Conservation (phyloP, 30 jellyfish, hydroid and myxozoan genomes). For the Aurelia aurita complex sp. Pacific region DNA sequence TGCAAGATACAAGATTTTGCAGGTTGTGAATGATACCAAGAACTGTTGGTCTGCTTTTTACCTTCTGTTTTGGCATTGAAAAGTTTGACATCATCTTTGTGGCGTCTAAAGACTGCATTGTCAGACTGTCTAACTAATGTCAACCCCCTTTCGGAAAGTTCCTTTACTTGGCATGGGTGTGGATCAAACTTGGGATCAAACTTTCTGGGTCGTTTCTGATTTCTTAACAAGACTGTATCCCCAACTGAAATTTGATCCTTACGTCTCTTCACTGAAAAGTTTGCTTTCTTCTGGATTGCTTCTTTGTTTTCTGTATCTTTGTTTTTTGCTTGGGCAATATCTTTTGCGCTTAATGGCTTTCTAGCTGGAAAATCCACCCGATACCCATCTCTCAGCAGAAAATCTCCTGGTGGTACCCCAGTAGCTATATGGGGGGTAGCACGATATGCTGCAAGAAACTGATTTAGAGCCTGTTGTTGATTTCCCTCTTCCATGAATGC, state of each 20-base stretch:
- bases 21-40: not conserved
- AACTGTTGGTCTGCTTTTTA: not conserved
- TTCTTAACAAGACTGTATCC: conserved; percentile 25
- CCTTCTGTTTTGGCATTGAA: not conserved
- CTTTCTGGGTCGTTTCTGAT: conserved; percentile 33
- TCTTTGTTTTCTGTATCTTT: conserved; percentile 4
- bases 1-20: not conserved
- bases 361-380: conserved; percentile 33
- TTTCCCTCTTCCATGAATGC: conserved; percentile 3
- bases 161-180: conserved; percentile 25
- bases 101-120: conserved; percentile 29
- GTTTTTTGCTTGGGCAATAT: conserved; percentile 8
- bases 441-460: conserved; percentile 41
- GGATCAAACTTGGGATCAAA: conserved; percentile 50
- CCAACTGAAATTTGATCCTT: conserved; percentile 3
- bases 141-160: conserved; percentile 22
- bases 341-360: not conserved
- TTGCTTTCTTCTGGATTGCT: conserved; percentile 8
- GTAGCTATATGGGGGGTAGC: conserved; percentile 58
- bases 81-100: conserved; percentile 39
- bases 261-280: conserved; percentile 9
- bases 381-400: conserved; percentile 51
- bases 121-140: conserved; percentile 30
- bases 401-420: conserved; percentile 61
- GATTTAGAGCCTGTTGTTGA: conserved; percentile 29